Evolutionary conservation across 2,113 vertebrate genomes (phyloP).

Genomic region (Poecilia latipinna): DNA sequence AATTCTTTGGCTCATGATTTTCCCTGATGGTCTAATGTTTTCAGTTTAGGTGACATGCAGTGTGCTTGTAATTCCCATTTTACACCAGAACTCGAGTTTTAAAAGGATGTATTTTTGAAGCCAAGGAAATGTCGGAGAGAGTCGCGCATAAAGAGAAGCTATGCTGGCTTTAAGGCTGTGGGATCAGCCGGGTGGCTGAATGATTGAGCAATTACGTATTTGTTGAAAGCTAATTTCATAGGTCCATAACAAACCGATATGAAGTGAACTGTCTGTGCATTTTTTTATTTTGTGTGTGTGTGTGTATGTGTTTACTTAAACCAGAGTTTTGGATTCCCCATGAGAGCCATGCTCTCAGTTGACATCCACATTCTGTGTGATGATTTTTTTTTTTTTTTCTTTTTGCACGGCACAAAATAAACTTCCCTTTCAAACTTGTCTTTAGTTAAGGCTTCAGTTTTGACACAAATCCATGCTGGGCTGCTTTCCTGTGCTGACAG

Average conservation of each 20-base stretch:
- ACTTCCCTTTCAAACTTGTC: slow-evolving; percentile 48
- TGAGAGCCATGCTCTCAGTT: neutral
- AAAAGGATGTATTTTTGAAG: slow-evolving; percentile 52
- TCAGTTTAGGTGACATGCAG: slow-evolving; percentile 59
- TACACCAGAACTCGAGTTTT: slow-evolving; percentile 65
- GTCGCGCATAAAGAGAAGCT: slow-evolving; percentile 40
- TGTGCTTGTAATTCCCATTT: slow-evolving; percentile 76
- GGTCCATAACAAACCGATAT: slow-evolving; percentile 55
- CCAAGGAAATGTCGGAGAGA: slow-evolving; percentile 67
- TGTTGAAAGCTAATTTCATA: slow-evolving; percentile 73
- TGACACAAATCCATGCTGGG: slow-evolving; percentile 41
- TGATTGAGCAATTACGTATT: slow-evolving; percentile 77
- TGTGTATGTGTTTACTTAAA: neutral
- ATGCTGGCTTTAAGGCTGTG: slow-evolving; percentile 69
- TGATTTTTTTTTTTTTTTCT: slow-evolving; percentile 24
- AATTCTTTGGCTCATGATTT: slow-evolving; percentile 29
- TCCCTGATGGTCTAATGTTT: slow-evolving; percentile 59
- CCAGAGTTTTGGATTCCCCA: neutral
- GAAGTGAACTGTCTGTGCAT: slow-evolving; percentile 33
- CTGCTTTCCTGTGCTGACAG: slow-evolving; percentile 70
- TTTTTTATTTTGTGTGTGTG: neutral
- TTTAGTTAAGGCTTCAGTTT: slow-evolving; percentile 35
- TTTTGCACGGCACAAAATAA: slow-evolving; percentile 31
- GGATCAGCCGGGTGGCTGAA: slow-evolving; percentile 75
- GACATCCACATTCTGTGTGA: slow-evolving; percentile 1